These are phyloP conservation scores for Pitangus sulphuratus DNA, from an alignment of 2,797 vertebrate species.

Conservation along the genomic window DNA sequence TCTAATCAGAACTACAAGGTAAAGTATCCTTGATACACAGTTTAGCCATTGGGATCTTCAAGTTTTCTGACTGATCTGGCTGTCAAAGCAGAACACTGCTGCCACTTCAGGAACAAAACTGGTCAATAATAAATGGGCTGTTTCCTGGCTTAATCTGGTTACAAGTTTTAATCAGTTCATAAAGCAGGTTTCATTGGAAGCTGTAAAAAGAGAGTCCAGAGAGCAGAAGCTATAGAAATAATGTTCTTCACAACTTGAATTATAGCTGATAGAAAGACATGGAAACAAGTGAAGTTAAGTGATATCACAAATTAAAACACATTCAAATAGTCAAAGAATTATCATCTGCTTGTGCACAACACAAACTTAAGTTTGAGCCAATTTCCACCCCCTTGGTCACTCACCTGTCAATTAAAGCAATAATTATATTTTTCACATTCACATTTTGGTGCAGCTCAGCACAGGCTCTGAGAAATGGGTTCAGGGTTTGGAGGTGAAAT, in stretches of 20 bases:
- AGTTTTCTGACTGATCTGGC: rapidly evolving
- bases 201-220: not conserved
- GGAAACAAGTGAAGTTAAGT: not conserved
- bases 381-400: conserved; percentile 49
- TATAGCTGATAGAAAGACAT: not conserved
- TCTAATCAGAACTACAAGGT: not conserved
- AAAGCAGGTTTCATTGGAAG: not conserved
- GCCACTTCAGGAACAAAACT: not conserved
- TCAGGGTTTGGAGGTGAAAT: conserved; percentile 98
- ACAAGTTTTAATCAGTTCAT: not conserved
- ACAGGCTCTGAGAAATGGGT: conserved; percentile 95
- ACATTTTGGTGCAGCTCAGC: conserved; percentile 97
- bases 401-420: conserved; percentile 98
- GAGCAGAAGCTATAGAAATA: not conserved
- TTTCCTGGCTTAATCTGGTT: not conserved
- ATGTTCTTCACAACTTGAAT: not conserved
- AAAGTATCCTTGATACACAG: not conserved
- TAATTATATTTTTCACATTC: conserved; percentile 99
- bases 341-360: not conserved
- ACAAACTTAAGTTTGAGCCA: not conserved
- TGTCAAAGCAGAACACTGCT: not conserved
- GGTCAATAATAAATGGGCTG: not conserved
- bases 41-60: not conserved
- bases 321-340: not conserved
- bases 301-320: not conserved